These are phyloP conservation scores for Liasis olivaceus DNA, from an alignment of 2,797 vertebrate genomes.

Conservation along the genomic window DNA sequence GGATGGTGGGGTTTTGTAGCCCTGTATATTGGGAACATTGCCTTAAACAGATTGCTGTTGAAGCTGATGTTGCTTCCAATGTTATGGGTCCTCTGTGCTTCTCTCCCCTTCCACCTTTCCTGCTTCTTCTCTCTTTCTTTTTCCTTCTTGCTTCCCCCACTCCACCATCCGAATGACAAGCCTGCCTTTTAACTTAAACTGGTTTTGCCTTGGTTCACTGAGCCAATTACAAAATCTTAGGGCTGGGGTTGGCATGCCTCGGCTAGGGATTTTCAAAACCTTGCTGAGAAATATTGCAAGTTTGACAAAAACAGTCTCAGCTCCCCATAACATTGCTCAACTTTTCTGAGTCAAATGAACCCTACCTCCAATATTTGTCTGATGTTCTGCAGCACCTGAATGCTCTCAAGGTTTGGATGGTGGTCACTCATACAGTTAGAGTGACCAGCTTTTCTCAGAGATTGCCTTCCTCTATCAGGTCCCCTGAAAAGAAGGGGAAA, in stretches of 20 bases:
- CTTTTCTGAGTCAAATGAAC: background rate
- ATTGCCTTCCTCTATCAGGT: background rate
- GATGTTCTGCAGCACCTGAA: background rate
- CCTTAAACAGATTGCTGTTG: background rate
- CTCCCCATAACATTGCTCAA: background rate
- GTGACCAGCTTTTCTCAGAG: background rate
- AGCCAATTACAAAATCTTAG: background rate
- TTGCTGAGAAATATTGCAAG: background rate
- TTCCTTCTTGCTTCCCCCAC: background rate
- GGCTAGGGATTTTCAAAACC: background rate
- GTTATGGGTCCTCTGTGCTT: background rate
- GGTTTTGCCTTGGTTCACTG: background rate
- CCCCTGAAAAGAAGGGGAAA: background rate
- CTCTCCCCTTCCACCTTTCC: background rate
- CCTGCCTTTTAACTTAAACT: background rate
- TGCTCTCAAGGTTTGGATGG: background rate
- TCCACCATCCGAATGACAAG: background rate
- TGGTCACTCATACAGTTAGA: too few species aligned
- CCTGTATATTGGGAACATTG: too few species aligned
- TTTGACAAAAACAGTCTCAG: background rate
- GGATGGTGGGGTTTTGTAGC: background rate
- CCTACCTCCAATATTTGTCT: background rate
- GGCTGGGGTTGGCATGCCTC: background rate
- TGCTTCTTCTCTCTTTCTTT: background rate
- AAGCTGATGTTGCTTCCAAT: background rate